phyloP scores from a whole-genome alignment of 2,888 invertebrate species.

The Zhengitettix transpicula region DNA sequence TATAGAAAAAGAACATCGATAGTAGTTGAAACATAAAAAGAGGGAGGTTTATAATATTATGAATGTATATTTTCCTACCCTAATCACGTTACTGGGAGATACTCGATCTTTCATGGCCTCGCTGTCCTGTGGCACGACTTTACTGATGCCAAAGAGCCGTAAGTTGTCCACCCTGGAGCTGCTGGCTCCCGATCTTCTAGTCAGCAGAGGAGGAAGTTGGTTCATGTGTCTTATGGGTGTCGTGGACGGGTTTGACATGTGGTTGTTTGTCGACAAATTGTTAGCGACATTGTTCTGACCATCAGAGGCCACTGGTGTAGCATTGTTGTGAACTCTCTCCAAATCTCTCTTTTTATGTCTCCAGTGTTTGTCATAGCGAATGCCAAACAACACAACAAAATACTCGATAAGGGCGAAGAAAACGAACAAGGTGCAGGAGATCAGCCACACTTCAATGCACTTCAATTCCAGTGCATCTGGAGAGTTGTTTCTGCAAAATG shows the following conservation, averaged over 20 bases:
- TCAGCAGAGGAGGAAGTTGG: not conserved
- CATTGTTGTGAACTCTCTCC: slow-evolving; percentile 24
- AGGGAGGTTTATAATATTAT: no score
- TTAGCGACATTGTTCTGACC: not conserved
- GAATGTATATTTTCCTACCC: no score
- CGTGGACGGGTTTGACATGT: not conserved
- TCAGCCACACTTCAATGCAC: slow-evolving; percentile 48
- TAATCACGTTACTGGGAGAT: no score
- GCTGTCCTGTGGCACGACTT: slow-evolving; percentile 11
- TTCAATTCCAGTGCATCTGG: slow-evolving; percentile 44
- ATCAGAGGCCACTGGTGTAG: slow-evolving; percentile 28
- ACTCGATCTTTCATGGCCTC: not conserved
- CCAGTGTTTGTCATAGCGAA: slow-evolving; percentile 48
- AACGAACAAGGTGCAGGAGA: slow-evolving; percentile 46
- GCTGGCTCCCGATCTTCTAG: not conserved
- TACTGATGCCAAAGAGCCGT: slow-evolving; percentile 12
- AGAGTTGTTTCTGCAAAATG: slow-evolving; percentile 37
- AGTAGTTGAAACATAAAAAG: no score
- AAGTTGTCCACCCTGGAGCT: slow-evolving; percentile 8
- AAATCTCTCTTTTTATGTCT: slow-evolving; percentile 23
- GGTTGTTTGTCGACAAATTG: not conserved
- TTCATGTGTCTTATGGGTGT: not conserved
- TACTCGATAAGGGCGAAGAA: slow-evolving; percentile 45
- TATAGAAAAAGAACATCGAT: no score
- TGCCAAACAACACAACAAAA: slow-evolving; percentile 45